Conservation (phyloP, 2,113 vertebrate species). For the Dissostichus mawsoni region DNA sequence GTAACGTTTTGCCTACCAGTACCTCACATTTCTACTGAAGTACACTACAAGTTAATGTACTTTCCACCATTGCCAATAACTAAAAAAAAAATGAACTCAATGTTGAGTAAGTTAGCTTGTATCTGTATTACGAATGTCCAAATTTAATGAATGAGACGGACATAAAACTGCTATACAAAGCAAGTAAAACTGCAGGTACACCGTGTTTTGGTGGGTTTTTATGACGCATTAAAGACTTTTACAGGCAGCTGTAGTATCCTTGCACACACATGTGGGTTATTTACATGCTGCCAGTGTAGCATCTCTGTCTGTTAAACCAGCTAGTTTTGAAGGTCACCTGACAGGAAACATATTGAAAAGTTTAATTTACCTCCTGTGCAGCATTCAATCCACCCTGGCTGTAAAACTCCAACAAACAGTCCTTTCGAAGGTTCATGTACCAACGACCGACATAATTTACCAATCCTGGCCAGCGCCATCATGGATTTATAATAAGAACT, state of each 20-base stretch:
- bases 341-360: too few relatives aligned
- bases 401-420: conserved; percentile 43
- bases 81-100: too few relatives aligned
- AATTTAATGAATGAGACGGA: too few relatives aligned
- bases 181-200: not conserved
- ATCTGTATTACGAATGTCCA: too few relatives aligned
- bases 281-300: conserved; percentile 9
- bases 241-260: not conserved
- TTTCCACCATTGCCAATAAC: too few relatives aligned
- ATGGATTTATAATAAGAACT: too few relatives aligned
- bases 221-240: fast-evolving
- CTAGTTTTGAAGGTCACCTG: too few relatives aligned
- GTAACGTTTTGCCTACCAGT: too few relatives aligned
- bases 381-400: conserved; percentile 59
- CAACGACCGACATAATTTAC: conserved; percentile 49
- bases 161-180: not conserved
- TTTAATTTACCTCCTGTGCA: conserved; percentile 71
- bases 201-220: not conserved
- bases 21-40: too few relatives aligned
- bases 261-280: not conserved
- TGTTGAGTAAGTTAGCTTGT: too few relatives aligned
- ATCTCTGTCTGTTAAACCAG: not conserved
- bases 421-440: conserved; percentile 31
- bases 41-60: too few relatives aligned
- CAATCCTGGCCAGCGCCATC: conserved; percentile 80